Base-by-base conservation (phyloP, 2,113 vertebrate species). In the Corythornis vintsioides region DNA sequence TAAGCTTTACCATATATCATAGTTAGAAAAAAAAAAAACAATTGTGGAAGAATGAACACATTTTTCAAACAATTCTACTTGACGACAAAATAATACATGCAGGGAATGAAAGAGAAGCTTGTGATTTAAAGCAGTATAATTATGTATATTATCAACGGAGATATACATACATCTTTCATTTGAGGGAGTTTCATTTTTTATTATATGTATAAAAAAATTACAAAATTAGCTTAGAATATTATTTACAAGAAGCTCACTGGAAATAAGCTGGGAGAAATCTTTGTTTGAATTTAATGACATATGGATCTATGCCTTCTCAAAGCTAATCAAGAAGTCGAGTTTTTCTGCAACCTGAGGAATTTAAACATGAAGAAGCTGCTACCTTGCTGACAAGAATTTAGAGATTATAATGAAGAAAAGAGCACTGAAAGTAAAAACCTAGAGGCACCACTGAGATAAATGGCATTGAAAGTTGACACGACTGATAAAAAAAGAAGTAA, bases 51-150 rank as follows among this genome's bases (percentile, higher is more conserved):
- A 33, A 33, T 33, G 33, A 33, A 33, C 33, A 33, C 33, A 33
- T 33, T 33, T 33, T 33, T 33, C 33, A 33, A 33, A 33, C 33
- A 33, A 33, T 7, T 33, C 33, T 33, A 33, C 33, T 33, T 33
- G 33, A 33, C 33, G 33, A 33, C 33, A 33, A 33, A 33, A 33
- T 33, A 33, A 33, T 33, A 33, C 33, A 33, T 33, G 20, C 40
- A 42, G 33, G 13, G 28, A 87, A 71, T 78, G 55, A 87, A 89
- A 89, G 40, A 60, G 35, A 82, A 73, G 42, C 20, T 69, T 76
- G 45, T 65, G 74, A 77, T 79, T 76, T 65, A 70, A 83, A 94
- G 50, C 19, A 75, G 79, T 83, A 38, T 83, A 82, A 89, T 85
- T 91, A 85, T 80, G 83, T 40, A 79, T 89, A 87, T 85, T 69